Base-by-base conservation (phyloP, 1,140 invertebrate species). In the Anadara kagoshimensis region DNA sequence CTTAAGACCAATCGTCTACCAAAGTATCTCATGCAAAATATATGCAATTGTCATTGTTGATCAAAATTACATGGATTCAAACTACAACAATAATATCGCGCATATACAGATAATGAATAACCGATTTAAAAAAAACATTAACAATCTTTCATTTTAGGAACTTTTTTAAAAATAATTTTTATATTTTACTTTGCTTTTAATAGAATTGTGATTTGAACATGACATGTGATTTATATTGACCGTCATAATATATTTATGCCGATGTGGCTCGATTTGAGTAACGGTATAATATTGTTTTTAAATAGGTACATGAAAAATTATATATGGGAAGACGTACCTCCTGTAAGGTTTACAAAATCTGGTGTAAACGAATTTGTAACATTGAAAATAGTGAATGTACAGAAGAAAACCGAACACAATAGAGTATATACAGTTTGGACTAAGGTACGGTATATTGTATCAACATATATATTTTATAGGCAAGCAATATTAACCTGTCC, bases 291-390 rank as follows among this genome's bases (percentile, higher is more conserved):
- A 36, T 24, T 41, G 18, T 56, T 44, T 45, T 36, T 49, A 26
- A 24, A 1, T 44, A 71, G 69, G 22, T 20, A 56, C 7, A 72
- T 72, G 69, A 72, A 57, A 58, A 58, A 58, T 7, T 53, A 41
- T 22, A 24, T 57, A 5, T 44, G 36, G n/a, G 41, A 57, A 29
- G 47, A 45, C n/a, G 24, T 67, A 20, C 36, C 70, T 1, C 54
- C 70, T 3, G 56, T 75, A 5, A 47, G 53, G 14, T 75, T 75
- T 45, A 70, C 62, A 36, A 43, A 54, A 5, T 56, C 64, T n/a
- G 73, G 73, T 4, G 63, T 75, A 2, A 75, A 70, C 45, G 44
- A 75, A 10, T 43, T 75, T 22, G 56, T 70, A 26, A 57, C 51
- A 14, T 45, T 75, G n/a, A 53, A 20, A 20, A 69, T 75, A 8